Percentiles rank a stretch among this genome's conserved stretches.
Conservation (phyloP, 2,113 vertebrate species). For the Rattus rattus region DNA sequence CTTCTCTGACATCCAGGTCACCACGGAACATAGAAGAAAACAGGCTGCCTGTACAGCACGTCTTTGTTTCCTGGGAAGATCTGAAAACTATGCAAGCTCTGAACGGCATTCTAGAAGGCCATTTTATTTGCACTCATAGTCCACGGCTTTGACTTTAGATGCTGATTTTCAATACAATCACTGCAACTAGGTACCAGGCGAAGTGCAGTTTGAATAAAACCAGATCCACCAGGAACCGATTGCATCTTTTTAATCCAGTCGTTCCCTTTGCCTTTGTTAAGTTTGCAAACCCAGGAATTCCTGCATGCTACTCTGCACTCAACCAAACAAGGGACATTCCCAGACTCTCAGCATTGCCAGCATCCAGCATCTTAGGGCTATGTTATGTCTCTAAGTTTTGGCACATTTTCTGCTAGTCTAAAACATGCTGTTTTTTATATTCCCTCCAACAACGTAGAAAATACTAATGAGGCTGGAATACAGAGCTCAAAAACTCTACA, state of each 20-base stretch:
- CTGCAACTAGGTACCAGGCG: background rate
- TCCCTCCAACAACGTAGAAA: background rate
- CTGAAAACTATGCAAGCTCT: conserved; percentile 14
- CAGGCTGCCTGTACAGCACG: background rate
- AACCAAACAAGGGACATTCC: background rate
- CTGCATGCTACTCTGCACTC: background rate
- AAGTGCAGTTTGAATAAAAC: conserved; percentile 43
- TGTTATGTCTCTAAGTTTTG: conserved; percentile 23
- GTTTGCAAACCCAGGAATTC: background rate
- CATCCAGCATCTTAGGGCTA: background rate
- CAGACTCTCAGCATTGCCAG: background rate
- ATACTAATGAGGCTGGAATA: no score
- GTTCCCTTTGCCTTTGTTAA: background rate
- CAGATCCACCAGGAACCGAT: background rate
- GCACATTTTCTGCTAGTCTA: background rate
- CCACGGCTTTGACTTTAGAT: conserved; percentile 46
- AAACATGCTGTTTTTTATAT: background rate
- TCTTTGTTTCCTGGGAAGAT: background rate
- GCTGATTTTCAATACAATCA: background rate
- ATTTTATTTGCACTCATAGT: conserved; percentile 56
- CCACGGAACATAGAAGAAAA: background rate
- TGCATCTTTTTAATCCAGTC: background rate
- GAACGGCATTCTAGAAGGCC: background rate
- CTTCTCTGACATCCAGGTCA: conserved; percentile 4
- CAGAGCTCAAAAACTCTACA: background rate